A percentile compares a stretch with the other conserved stretches of the same genome.
Evolutionary conservation across 2,113 vertebrate genomes (phyloP).

Genomic region (Proterorhinus semilunaris): DNA sequence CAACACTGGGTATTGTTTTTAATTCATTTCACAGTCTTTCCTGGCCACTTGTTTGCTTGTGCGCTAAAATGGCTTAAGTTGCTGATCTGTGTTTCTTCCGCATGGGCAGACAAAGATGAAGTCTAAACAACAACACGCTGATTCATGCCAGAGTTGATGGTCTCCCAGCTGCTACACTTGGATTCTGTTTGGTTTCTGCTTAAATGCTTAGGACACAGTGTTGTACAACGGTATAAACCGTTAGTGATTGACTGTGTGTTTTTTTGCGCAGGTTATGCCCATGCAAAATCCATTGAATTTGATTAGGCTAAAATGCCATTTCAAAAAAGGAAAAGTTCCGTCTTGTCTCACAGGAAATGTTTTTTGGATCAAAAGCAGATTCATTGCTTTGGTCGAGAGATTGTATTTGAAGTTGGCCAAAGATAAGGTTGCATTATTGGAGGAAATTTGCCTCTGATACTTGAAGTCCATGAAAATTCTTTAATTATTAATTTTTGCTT

Average conservation of each 20-base stretch:
- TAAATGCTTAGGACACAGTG: neutral
- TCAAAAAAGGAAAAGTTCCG: neutral
- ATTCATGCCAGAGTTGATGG: constrained; percentile 19
- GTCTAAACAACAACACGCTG: constrained; percentile 15
- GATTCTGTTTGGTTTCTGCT: neutral
- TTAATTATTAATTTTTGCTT: no score
- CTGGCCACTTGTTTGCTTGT: constrained; percentile 15
- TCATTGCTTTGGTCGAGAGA: neutral
- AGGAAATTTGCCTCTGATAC: no score
- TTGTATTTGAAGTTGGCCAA: neutral
- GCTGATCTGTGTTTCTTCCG: constrained; percentile 16
- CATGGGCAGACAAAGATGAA: constrained; percentile 25
- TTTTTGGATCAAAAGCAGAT: neutral
- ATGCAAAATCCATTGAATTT: neutral
- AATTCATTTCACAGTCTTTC: constrained; percentile 32
- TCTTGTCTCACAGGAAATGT: neutral
- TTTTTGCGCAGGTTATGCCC: neutral
- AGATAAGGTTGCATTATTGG: neutral
- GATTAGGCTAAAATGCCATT: neutral
- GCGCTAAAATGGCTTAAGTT: constrained; percentile 18
- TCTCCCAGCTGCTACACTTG: constrained; percentile 5
- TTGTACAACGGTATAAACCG: neutral
- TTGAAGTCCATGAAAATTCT: no score
- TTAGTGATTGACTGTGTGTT: neutral
- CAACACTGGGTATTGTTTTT: constrained; percentile 35